phyloP scores from a whole-genome alignment of 1,140 invertebrate species.

The Batillaria attramentaria region DNA sequence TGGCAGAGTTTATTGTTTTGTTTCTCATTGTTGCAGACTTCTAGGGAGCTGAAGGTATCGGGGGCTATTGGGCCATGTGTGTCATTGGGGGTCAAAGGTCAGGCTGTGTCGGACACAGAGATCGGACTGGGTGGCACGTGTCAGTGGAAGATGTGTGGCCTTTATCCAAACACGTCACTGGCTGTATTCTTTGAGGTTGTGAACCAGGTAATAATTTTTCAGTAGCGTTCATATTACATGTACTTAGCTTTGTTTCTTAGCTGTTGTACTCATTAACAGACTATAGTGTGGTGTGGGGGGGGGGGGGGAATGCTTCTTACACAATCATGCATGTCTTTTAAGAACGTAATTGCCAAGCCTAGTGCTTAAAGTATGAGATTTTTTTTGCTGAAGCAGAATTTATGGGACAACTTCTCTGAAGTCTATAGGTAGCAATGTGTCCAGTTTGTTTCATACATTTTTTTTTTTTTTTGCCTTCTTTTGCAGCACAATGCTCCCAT shows the following conservation, averaged over 20 bases:
- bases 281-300: too few relatives aligned
- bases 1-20: too few relatives aligned
- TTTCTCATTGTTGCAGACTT: slow-evolving; percentile 73
- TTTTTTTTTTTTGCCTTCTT: slow-evolving; percentile 25
- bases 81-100: slow-evolving; percentile 90
- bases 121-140: slow-evolving; percentile 94
- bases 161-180: slow-evolving; percentile 93
- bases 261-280: too few relatives aligned
- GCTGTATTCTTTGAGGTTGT: slow-evolving; percentile 98
- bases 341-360: not conserved
- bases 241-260: too few relatives aligned
- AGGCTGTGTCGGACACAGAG: slow-evolving; percentile 94
- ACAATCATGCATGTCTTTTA: too few relatives aligned
- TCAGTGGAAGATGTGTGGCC: slow-evolving; percentile 98
- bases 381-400: not conserved
- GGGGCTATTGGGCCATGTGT: slow-evolving; percentile 98
- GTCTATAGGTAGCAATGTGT: not conserved
- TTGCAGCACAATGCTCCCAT: slow-evolving; percentile 91
- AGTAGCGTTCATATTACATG: too few relatives aligned
- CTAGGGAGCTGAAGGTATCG: slow-evolving; percentile 80
- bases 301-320: too few relatives aligned
- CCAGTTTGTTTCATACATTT: not conserved
- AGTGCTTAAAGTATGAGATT: not conserved
- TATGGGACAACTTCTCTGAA: not conserved
- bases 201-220: slow-evolving; percentile 81